Evolutionary conservation across 64 coral and sea anemone species (phyloP).

Genomic region (Stichodactyla mertensii): DNA sequence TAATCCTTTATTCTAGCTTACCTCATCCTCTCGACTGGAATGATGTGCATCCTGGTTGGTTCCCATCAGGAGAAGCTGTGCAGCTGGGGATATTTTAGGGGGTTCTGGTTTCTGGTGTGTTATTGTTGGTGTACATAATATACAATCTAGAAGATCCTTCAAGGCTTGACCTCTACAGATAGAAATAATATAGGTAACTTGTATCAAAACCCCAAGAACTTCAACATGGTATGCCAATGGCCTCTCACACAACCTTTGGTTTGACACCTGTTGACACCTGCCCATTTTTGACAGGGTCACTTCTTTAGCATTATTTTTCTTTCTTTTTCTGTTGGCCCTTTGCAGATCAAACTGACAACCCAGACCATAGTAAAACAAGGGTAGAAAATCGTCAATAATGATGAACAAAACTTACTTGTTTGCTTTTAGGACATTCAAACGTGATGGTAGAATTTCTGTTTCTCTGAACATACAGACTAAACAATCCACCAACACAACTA

Average conservation of each 20-base stretch:
- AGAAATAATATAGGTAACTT: background rate
- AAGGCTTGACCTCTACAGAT: conserved; percentile 35
- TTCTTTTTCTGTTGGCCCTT: too few relatives aligned
- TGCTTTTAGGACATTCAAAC: conserved; percentile 64
- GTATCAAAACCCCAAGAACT: too few relatives aligned
- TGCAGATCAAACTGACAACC: too few relatives aligned
- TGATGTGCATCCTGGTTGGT: background rate
- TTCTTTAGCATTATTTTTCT: too few relatives aligned
- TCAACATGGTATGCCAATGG: too few relatives aligned
- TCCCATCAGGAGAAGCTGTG: conserved; percentile 48
- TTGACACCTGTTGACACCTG: too few relatives aligned
- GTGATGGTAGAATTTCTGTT: conserved; percentile 65
- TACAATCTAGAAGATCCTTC: conserved; percentile 22
- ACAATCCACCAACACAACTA: conserved; percentile 70
- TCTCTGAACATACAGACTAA: conserved; percentile 85
- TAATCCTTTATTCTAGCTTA: background rate
- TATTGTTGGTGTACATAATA: conserved; percentile 20
- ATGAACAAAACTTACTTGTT: conserved; percentile 65
- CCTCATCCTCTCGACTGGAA: conserved; percentile 21
- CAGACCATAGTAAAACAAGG: background rate
- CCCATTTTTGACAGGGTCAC: too few relatives aligned
- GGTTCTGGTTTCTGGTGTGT: background rate
- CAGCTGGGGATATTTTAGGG: conserved; percentile 52
- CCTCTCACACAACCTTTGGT: too few relatives aligned
- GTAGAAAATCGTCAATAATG: background rate